Evolutionary conservation across 2,797 vertebrate genomes (phyloP), one percentile per base, ranked within the genome.

Genomic region (Gastrophryne carolinensis): DNA sequence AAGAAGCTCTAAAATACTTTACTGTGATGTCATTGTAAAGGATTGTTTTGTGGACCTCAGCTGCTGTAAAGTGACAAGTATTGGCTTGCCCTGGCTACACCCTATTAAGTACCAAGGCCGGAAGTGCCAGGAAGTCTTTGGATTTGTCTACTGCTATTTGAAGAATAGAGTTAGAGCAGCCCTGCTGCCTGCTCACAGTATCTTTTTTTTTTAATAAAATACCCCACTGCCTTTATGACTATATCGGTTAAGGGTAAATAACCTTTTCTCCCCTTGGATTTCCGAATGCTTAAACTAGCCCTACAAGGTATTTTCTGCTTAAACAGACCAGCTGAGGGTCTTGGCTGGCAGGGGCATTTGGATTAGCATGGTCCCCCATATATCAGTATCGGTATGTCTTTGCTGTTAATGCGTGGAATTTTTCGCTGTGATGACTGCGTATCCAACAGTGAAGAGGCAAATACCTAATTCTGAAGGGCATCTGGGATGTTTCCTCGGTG

Each of bases 401-500:
- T 24, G 5, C n/a, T 35, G 69, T 47, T 34, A n/a, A 23, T 50
- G 41, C 26, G 8, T 23, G 15, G 50, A 39, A n/a, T 66, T 70
- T 37, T 71, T 47, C 21, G 35, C 58, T 30, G 50, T 61, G 23
- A 19, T 35, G 53, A 63, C 57, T 26, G 54, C 72, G 26, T 67
- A 26, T 70, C 57, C 57, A 76, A 61, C 66, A 52, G 57, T 71
- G 66, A 71, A 70, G 67, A 49, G 54, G 66, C 71, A 47, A 76
- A 71, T 41, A 41, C 66, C 17, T 70, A 77, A 77, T 69, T 70
- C 58, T 62, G 49, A 56, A 71, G 66, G 74, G 64, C 74, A 77
- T 77, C 74, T 77, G 74, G 74, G 74, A 64, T 71, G 52, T 71
- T 77, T 77, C 64, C 58, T 70, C 39, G 41, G 11, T 63, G 67